A percentile compares a stretch with the other conserved stretches of the same genome.
Conservation (phyloP, 2,888 invertebrate species). For the Pristionchus japonicus region DNA sequence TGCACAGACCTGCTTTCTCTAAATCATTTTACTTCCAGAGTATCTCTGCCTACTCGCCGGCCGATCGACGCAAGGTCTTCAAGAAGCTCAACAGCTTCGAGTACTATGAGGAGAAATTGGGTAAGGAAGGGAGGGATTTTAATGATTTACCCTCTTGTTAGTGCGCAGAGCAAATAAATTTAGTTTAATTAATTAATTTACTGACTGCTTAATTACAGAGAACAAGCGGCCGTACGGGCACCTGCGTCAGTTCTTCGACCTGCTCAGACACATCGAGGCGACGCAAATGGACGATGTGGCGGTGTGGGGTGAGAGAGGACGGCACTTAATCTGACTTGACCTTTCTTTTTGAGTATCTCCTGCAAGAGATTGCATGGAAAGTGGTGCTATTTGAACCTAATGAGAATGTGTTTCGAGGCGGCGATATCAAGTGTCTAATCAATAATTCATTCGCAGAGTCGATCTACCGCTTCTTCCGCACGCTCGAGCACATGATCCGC, state of each 20-base stretch:
- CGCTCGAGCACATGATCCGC: background rate
- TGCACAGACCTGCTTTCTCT: too few species aligned
- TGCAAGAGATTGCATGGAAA: too few species aligned
- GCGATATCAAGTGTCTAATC: too few species aligned
- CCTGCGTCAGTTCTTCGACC: background rate
- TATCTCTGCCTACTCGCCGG: background rate
- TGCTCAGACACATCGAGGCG: background rate
- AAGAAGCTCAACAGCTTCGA: background rate
- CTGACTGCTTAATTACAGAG: background rate
- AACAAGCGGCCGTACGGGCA: background rate
- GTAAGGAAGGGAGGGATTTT: background rate
- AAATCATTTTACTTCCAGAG: background rate
- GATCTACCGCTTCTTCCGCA: background rate
- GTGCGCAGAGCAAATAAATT: too few species aligned
- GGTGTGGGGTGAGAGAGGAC: background rate
- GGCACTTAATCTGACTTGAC: background rate
- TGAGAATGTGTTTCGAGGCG: too few species aligned
- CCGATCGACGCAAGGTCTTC: background rate
- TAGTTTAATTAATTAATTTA: background rate
- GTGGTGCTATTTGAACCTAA: too few species aligned
- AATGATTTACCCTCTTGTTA: too few species aligned
- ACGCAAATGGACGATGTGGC: background rate
- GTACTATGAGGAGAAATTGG: background rate
- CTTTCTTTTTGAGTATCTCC: too few species aligned
- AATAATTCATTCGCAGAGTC: too few species aligned